A percentile compares a stretch with the other conserved stretches of the same genome.
Conservation (phyloP, 2,113 vertebrate species). For the Phylloscopus whistleri region DNA sequence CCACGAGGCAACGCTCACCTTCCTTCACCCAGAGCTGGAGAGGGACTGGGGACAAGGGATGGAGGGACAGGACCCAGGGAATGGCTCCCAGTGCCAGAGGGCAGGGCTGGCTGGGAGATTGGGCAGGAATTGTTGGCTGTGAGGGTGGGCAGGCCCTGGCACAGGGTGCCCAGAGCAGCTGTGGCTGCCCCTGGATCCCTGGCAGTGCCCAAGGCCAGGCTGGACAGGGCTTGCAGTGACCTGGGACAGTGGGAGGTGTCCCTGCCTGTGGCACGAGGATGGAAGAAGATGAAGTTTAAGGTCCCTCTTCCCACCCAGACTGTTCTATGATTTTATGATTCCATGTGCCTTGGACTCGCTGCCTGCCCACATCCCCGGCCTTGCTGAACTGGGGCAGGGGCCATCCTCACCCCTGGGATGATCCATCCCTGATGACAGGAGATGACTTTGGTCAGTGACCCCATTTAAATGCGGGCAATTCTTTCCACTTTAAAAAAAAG, state of each 20-base stretch:
- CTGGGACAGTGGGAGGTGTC: accelerated
- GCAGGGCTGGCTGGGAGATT: too few relatives aligned
- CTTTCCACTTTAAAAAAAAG: background rate
- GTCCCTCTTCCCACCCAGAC: background rate
- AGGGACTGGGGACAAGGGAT: background rate
- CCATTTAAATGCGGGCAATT: background rate
- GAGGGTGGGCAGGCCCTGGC: too few relatives aligned
- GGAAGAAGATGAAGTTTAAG: background rate
- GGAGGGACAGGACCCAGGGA: background rate
- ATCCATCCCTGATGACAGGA: background rate
- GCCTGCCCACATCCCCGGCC: background rate
- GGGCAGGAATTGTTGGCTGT: too few relatives aligned
- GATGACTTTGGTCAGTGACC: background rate
- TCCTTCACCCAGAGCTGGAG: accelerated
- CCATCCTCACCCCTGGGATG: background rate
- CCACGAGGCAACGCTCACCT: accelerated
- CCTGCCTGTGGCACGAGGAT: accelerated
- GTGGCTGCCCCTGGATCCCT: too few relatives aligned
- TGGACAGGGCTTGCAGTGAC: accelerated
- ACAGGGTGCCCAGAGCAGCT: too few relatives aligned
- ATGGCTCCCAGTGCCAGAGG: too few relatives aligned
- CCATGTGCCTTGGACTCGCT: background rate
- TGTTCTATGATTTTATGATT: background rate
- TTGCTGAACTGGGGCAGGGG: accelerated
- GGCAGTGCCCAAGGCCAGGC: background rate